Evolutionary conservation across 2,888 invertebrate genomes (phyloP).

Genomic region (Oligia strigilis): DNA sequence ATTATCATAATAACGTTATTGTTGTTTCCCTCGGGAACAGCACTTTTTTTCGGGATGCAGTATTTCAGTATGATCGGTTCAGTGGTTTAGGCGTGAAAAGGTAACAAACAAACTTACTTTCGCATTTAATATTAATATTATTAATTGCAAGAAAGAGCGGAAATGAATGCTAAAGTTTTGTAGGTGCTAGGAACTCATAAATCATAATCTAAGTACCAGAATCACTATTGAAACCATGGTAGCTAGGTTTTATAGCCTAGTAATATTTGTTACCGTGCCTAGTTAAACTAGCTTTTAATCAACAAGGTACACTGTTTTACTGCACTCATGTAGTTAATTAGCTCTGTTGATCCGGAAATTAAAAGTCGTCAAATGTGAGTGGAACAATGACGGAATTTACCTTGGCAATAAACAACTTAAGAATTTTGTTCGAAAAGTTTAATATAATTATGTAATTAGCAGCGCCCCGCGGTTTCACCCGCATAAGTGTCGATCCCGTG

Average conservation of each 20-base stretch:
- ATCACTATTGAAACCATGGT: constrained; percentile 34
- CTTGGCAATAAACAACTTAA: background rate
- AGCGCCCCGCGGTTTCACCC: no score
- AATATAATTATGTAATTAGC: background rate
- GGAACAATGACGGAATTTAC: constrained; percentile 7
- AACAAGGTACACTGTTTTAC: constrained; percentile 53
- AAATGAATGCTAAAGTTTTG: constrained; percentile 28
- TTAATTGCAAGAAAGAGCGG: background rate
- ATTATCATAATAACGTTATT: no score
- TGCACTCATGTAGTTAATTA: constrained; percentile 39
- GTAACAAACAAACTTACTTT: no score
- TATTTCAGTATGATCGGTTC: no score
- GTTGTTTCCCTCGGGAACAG: no score
- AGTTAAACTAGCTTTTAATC: constrained; percentile 53
- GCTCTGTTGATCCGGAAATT: constrained; percentile 51
- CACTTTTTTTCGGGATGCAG: no score
- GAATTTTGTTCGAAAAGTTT: background rate
- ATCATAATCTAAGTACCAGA: constrained; percentile 42
- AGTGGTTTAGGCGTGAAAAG: no score
- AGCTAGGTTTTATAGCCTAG: constrained; percentile 36
- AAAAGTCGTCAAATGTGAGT: constrained; percentile 1
- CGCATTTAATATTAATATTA: no score
- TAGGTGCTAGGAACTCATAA: constrained; percentile 34
- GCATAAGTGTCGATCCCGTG: no score
- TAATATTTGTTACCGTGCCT: constrained; percentile 36